Conservation (phyloP, 2,888 invertebrate species). For the Sesia apiformis region DNA sequence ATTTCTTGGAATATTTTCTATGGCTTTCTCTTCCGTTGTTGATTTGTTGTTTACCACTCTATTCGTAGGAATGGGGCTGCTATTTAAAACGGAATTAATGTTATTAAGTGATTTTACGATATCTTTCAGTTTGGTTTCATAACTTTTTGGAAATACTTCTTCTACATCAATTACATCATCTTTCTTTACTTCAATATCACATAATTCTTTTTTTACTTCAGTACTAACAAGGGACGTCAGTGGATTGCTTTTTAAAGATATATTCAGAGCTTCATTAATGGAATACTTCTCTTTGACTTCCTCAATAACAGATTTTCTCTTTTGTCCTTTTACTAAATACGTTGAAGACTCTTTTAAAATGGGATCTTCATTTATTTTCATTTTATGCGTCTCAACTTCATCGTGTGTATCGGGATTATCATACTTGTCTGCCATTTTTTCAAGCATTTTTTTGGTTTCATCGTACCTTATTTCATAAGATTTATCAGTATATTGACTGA, state of each 20-base stretch:
- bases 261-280: constrained; percentile 52
- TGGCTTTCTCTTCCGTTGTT: not conserved
- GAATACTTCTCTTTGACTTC: constrained; percentile 47
- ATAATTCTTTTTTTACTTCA: constrained; percentile 14
- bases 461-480: constrained; percentile 56
- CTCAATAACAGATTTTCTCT: constrained; percentile 31
- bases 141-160: constrained; percentile 35
- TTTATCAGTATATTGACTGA: constrained; percentile 53
- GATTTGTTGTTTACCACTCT: not conserved
- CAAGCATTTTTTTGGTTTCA: constrained; percentile 59
- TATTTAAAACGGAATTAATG: constrained; percentile 38
- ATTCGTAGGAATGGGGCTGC: not conserved
- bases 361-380: constrained; percentile 24
- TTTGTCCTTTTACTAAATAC: constrained; percentile 33
- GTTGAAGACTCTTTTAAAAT: constrained; percentile 46
- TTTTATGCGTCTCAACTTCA: constrained; percentile 10
- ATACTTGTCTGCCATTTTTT: constrained; percentile 45
- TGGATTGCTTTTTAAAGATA: constrained; percentile 42
- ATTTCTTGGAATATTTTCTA: not conserved
- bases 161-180: constrained; percentile 9
- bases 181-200: constrained; percentile 4
- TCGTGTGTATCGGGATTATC: constrained; percentile 27
- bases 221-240: constrained; percentile 27
- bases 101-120: constrained; percentile 42
- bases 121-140: constrained; percentile 42